These are phyloP conservation scores for Macaca fascicularis DNA, from an alignment of 2,113 vertebrate genomes.

Conservation along the genomic window T2T-MFA8v1.1 NC_088394.1:85495001-85495500, in stretches of 20 bases:
- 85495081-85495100: not conserved
- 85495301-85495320: rapidly evolving
- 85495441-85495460: not conserved
- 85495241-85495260: not conserved
- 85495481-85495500: not conserved
- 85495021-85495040: slow-evolving; percentile 81
- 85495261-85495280: not conserved
- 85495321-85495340: not conserved
- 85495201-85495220: not conserved
- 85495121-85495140: not conserved
- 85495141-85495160: not conserved
- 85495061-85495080: rapidly evolving
- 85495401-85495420: too few species aligned
- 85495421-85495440: not conserved
- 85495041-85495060: slow-evolving; percentile 79
- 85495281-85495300: not conserved
- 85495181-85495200: not conserved
- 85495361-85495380: not conserved
- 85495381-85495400: not conserved
- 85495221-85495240: not conserved
- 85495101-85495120: not conserved
- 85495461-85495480: not conserved
- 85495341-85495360: too few species aligned
- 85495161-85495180: not conserved
- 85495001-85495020: slow-evolving; percentile 67